Conservation (phyloP, 1,140 invertebrate genomes). For the Diplogasteroides magnus region DNA sequence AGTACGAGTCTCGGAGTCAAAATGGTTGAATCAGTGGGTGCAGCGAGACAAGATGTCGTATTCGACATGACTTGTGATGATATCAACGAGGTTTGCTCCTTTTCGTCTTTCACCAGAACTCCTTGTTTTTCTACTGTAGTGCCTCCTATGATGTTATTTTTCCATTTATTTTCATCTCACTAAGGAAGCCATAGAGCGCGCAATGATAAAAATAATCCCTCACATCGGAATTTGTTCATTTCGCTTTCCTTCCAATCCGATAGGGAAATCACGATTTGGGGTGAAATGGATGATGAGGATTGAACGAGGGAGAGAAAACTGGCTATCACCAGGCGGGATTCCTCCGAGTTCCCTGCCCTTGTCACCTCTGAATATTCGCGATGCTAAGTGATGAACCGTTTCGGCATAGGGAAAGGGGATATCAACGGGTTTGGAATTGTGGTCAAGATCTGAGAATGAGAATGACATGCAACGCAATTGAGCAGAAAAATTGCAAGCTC, state of each 20-base stretch:
- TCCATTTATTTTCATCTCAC: not conserved
- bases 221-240: not conserved
- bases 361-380: too few species aligned
- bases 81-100: slow-evolving; percentile 35
- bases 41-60: slow-evolving; percentile 49
- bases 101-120: not conserved
- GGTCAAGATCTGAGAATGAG: slow-evolving; percentile 21
- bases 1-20: slow-evolving; percentile 33
- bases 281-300: too few species aligned
- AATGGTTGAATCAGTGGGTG: slow-evolving; percentile 55
- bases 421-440: not conserved
- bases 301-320: too few species aligned
- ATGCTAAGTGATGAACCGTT: too few species aligned
- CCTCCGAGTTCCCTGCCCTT: too few species aligned
- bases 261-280: too few species aligned
- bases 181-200: not conserved
- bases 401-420: too few species aligned
- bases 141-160: not conserved
- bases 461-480: slow-evolving; percentile 3
- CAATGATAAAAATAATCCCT: not conserved
- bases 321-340: too few species aligned
- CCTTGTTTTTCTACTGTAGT: not conserved
- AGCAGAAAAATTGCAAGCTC: slow-evolving; percentile 19
- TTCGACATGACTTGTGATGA: slow-evolving; percentile 48
- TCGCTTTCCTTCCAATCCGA: slow-evolving; percentile 16